These are phyloP conservation scores for Rotaria macrura DNA, from an alignment of 2,888 invertebrate genomes.

Conservation along the genomic window DNA sequence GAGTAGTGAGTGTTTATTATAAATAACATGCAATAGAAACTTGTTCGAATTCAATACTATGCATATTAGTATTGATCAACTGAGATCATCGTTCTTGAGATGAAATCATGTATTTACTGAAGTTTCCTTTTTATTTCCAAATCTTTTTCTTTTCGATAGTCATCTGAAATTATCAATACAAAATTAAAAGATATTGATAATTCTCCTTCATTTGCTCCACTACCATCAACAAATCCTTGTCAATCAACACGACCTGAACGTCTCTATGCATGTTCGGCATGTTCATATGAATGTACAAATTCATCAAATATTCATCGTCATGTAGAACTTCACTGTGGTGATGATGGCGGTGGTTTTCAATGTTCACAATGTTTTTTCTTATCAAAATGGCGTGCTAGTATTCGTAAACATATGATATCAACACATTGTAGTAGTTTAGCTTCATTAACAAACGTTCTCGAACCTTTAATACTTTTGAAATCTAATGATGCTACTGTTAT, in stretches of 20 bases:
- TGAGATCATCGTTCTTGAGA: too few relatives aligned
- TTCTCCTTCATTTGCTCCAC: background rate
- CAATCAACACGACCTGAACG: background rate
- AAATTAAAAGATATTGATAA: conserved; percentile 22
- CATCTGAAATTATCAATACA: background rate
- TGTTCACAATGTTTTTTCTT: conserved; percentile 17
- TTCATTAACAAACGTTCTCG: background rate
- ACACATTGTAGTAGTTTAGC: conserved; percentile 1
- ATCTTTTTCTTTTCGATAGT: background rate
- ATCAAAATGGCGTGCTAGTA: conserved; percentile 16
- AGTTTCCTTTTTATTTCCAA: background rate
- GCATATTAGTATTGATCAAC: too few relatives aligned
- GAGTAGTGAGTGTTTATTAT: too few relatives aligned
- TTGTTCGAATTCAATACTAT: too few relatives aligned
- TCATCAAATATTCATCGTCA: background rate
- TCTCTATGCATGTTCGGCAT: background rate
- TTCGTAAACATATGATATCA: conserved; percentile 12
- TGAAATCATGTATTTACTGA: too few relatives aligned
- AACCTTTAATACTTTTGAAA: background rate
- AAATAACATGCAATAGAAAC: too few relatives aligned
- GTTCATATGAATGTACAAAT: background rate
- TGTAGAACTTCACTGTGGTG: background rate
- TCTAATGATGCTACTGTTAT: background rate
- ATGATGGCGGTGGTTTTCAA: conserved; percentile 18
- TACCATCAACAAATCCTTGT: background rate